Base-by-base conservation (phyloP, 2,888 invertebrate genomes). In the Drosophila atripex region DNA sequence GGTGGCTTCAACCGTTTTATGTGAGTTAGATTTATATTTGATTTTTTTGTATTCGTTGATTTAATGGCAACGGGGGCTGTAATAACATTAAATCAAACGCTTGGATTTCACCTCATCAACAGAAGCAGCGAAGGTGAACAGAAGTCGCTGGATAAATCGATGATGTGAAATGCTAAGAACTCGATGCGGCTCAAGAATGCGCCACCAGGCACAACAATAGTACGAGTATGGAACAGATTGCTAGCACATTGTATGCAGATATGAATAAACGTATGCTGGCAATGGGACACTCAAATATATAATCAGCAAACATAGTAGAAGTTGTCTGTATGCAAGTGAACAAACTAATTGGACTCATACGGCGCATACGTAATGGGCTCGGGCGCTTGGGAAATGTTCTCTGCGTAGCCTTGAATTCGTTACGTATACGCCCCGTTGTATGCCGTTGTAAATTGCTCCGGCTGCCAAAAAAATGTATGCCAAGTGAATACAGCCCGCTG, bases 81-180 rank as follows among this genome's bases (percentile, higher is more conserved):
- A 75, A 76, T 69, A 73, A 70, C 55, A 53, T 56, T 70, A 59
- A 46, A 56, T 63, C 59, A 58, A 57, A 71, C 74, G 68, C 76
- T 78, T 86, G 87, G 90, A 90, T 90, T 90, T 90, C 90, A 86
- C 90, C 91, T 90, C 89, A 90, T 91, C 90, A 91, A 88, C 86
- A 78, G 82, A 88, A 73, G 80, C 89, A 91, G 78, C 90, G 90
- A 90, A 89, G 88, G 85, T 89, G 85, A 89, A 89, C 88, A 85
- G 76, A 76, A 76, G 76, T 53, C 61, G 69, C 58, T 50, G 50
- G 58, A 80, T 75, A 75, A 88, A 78, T 82, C 88, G 88, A 88
- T 85, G 86, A 84, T 88, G 88, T 88, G 84, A 88, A 77, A 87
- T 88, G 73, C 60, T 58, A 71, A 64, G 63, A 54, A 54, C 28